phyloP scores from a whole-genome alignment of 2,797 vertebrate genomes.

The Manis crassicaudata region DNA sequence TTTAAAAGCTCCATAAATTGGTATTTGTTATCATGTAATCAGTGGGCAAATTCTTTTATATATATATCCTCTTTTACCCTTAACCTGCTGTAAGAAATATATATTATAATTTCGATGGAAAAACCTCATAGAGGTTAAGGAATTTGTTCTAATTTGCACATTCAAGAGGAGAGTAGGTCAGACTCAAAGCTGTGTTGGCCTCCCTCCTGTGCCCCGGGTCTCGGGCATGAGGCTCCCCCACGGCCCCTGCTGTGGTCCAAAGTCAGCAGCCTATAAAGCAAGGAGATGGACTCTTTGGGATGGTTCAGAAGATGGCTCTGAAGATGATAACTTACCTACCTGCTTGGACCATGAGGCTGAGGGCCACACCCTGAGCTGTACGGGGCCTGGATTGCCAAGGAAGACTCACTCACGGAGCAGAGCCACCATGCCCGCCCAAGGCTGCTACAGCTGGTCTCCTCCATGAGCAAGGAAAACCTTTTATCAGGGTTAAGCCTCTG shows the following conservation, averaged over 20 bases:
- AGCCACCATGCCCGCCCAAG: not conserved
- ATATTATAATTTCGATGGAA: not conserved
- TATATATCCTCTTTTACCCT: not conserved
- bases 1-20: not conserved
- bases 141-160: not conserved
- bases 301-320: not conserved
- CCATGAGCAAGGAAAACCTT: not conserved
- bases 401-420: not conserved
- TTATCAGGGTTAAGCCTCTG: constrained; percentile 39
- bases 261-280: not conserved
- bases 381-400: fast-evolving
- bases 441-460: not conserved
- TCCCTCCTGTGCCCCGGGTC: fast-evolving
- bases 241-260: not conserved
- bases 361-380: not conserved
- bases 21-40: not conserved
- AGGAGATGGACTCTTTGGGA: not conserved
- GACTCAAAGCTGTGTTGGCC: not conserved
- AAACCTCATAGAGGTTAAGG: not conserved
- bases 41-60: not conserved
- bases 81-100: not conserved
- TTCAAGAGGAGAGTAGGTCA: not conserved
- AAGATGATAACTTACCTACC: not conserved
- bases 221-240: not conserved
- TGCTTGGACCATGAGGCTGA: not conserved